Evolutionary conservation across 2,888 invertebrate genomes (phyloP), one percentile per base, ranked within the genome.

Genomic region (Scaptomyza cyrtandrae): DNA sequence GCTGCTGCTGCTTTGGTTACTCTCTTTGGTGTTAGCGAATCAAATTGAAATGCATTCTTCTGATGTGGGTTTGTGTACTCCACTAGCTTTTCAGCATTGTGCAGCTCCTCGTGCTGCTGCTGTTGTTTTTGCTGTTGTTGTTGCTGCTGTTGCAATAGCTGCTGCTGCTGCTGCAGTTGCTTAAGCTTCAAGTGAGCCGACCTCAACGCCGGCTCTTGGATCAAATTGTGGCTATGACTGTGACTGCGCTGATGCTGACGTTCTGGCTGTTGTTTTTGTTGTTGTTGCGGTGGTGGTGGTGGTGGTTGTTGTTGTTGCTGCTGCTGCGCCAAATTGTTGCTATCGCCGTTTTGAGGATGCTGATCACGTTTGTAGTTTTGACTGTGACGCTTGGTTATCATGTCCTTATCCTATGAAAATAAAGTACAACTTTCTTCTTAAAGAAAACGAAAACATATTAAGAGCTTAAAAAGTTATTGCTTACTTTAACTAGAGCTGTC

Each of bases 21-120:
- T 78, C 90, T 88, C 78, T 91, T 91, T 75, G 92, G 91, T 86
- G 92, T 92, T n/a, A 92, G 84, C 68, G 92, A 91, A 86, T 92
- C 92, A 68, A 92, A 92, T 82, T 92, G 92, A 71, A 92, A 92
- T 71, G 90, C 92, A 86, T 90, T 92, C 74, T 91, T 91, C 63
- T 91, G 91, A 66, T 91, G 91, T 71, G 90, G 90, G 70, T 88
- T 91, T 68, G 89, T 88, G 69, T 85, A 88, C 78, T 92, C 92
- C 35, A 92, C 91, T 29, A 92, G 86, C 77, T 90, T 91, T 75
- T 92, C 92, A 27, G 92, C 92, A 83, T 92, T 92, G 68, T 92
- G 92, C 68, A 92, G 64, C 61, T 92, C 92, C 57, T 90, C 88
- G 39, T 84, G 82, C 6, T 83, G 82, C 44, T 69, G 73, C 24